Base-by-base conservation (phyloP, 2,113 vertebrate genomes). In the Rana temporaria region DNA sequence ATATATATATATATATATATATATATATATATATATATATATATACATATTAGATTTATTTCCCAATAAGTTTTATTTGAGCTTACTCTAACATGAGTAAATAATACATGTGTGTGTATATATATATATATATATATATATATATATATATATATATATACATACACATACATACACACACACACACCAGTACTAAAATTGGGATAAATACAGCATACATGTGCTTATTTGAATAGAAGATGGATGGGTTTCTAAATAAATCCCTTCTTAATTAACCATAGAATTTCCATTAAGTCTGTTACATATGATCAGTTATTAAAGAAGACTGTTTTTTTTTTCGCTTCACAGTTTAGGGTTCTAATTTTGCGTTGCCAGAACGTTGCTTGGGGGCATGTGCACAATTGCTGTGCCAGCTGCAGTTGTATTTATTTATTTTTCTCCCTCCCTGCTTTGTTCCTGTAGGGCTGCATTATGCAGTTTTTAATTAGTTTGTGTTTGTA, bases 401-500 rank as follows among this genome's bases (percentile, higher is more conserved):
- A 86, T 92, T 87, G 86, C 89, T 0, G 4, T 86, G 88, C 90
- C 94, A 94, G 92, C 91, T 95, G 93, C 88, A 86, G 87, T 91
- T 88, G 88, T 91, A 87, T 93, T 90, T 92, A 87, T 93, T 93
- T 92, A 88, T 91, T 92, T 91, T 89, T 70, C 87, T 81, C 74
- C 64, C 64, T 59, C 89, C 76, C 87, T 82, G 72, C 87, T 86
- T 86, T 87, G 91, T 90, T 93, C 91, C 92, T 93, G 92, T 88
- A 91, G 92, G 93, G 92, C 87, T 90, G 88, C 87, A 91, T 92
- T 92, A 91, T 92, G 91, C 92, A 90, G 87, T 88, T 92, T 92
- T 92, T 93, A 94, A 95, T 94, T 93, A 93, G 90, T 92, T 93
- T 90, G 91, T 91, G 89, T 91, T 92, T 91, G 89, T 89, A 87